These are phyloP conservation scores for Ecliptopera silaceata DNA, from an alignment of 2,888 invertebrate genomes.

Conservation along the genomic window DNA sequence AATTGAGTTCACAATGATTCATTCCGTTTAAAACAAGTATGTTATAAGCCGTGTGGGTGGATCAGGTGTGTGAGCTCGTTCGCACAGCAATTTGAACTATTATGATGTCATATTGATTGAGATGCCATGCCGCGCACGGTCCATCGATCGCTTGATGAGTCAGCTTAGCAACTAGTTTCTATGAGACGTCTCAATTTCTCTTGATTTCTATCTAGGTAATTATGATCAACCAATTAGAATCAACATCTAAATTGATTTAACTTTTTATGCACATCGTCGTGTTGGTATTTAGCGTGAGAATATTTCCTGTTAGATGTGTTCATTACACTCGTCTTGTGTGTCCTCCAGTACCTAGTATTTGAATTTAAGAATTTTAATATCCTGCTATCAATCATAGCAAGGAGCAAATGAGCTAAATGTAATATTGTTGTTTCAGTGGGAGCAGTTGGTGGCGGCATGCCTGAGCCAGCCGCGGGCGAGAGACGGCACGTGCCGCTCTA, in stretches of 20 bases:
- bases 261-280: constrained; percentile 1
- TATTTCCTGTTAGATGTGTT: neutral
- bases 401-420: neutral
- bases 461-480: constrained; percentile 74
- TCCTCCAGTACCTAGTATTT: no score
- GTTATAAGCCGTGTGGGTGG: constrained; percentile 49
- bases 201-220: constrained; percentile 11
- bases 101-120: constrained; percentile 60
- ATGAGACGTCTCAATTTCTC: constrained; percentile 5
- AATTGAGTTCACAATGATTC: constrained; percentile 42
- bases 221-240: neutral
- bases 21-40: constrained; percentile 44
- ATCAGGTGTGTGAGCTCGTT: constrained; percentile 62
- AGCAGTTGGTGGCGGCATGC: constrained; percentile 75
- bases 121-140: constrained; percentile 47
- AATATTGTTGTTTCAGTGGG: constrained; percentile 58
- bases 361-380: no score
- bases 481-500: constrained; percentile 92
- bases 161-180: constrained; percentile 44
- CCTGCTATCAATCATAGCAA: neutral
- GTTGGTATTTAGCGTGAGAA: neutral
- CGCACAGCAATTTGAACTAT: constrained; percentile 63
- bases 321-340: neutral
- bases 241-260: constrained; percentile 4
- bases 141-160: constrained; percentile 45